Base-by-base conservation (phyloP, 2,888 invertebrate genomes). In the Platycheirus albimanus region DNA sequence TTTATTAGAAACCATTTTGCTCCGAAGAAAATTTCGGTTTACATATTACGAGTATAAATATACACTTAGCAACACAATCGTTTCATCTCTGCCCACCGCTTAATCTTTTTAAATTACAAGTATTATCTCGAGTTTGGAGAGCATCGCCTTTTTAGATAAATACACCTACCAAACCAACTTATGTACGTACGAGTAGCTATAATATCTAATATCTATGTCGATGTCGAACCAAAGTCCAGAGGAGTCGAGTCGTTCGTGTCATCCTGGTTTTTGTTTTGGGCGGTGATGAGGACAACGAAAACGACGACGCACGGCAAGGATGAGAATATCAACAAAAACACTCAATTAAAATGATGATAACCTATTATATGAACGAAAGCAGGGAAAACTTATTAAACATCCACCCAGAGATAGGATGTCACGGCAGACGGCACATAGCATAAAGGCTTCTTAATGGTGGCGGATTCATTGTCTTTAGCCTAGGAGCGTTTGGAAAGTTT, bases 261-360 rank as follows among this genome's bases (percentile, higher is more conserved):
- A 13, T 41, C 7, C 13, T 33, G 30, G 7, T 4, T 33, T 33
- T 33, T 6, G 30, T 33, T 33, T 36, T 11, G 8, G n/a, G 11
- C 7, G 36, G 36, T 36, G 10, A 3, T 24, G 24, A 24, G 24
- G 24, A 33, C 30, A 8, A 33, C 7, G 30, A 33, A 3, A 33
- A 33, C 8, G 30, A 8, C 24, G 30, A 33, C 30, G 7, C 45
- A 20, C 30, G 15, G 7, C 15, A 43, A 36, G 19, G 51, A 58
- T 3, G 41, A 52, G 36, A 75, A 38, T 49, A 28, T 69, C 33
- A 63, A 66, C 67, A 72, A 70, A 76, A 66, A 76, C 80, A 71
- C 52, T 71, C 81, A 81, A 81, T 81, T 71, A 76, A 76, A 81
- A 61, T 54, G 66, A 76, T 76, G 66, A 81, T 76, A 47, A 66